phyloP scores from a whole-genome alignment of 2,888 invertebrate genomes.

The Priapulus caudatus region DNA sequence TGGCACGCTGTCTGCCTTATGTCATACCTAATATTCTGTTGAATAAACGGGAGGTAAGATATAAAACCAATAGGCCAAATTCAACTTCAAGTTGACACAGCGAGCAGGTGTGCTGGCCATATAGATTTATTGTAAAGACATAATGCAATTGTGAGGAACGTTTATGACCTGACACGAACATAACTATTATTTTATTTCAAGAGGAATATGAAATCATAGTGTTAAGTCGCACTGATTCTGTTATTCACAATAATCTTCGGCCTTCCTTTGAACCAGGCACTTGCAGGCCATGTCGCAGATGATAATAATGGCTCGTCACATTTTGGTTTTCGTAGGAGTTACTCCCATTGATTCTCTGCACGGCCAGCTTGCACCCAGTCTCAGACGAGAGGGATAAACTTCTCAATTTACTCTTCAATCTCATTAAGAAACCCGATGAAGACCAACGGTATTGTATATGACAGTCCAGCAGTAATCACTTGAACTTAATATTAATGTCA shows the following conservation, averaged over 20 bases:
- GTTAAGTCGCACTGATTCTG: too few species aligned
- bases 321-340: slow-evolving; percentile 43
- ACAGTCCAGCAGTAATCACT: neutral
- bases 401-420: slow-evolving; percentile 53
- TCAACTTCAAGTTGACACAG: too few species aligned
- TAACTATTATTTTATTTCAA: too few species aligned
- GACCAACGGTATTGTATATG: slow-evolving; percentile 46
- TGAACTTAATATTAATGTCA: neutral
- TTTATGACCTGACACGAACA: too few species aligned
- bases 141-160: too few species aligned
- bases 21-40: slow-evolving; percentile 56
- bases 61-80: neutral
- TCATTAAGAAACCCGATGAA: slow-evolving; percentile 56
- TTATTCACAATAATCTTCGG: too few species aligned
- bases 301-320: too few species aligned
- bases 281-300: too few species aligned
- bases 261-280: too few species aligned
- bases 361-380: slow-evolving; percentile 49
- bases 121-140: too few species aligned
- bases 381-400: slow-evolving; percentile 49
- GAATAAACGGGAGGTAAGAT: slow-evolving; percentile 49
- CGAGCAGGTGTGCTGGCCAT: too few species aligned
- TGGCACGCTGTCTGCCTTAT: slow-evolving; percentile 47
- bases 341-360: slow-evolving; percentile 51
- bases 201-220: too few species aligned